Evolutionary conservation across 2,888 invertebrate genomes (phyloP).

Genomic region (Cephus rjabovi): DNA sequence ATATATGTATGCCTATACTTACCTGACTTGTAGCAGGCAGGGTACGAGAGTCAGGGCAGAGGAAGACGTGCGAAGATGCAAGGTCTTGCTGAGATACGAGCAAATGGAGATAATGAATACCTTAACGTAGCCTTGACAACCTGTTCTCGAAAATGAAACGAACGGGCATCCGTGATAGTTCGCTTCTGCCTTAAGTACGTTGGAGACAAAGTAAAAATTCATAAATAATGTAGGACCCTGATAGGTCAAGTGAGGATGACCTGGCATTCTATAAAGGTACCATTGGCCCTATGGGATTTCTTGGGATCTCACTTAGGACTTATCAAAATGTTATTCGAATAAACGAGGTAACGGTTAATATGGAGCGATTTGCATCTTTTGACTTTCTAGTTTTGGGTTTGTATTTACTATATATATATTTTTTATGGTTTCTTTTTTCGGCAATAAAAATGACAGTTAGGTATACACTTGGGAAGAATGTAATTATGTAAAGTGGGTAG

Average conservation of each 20-base stretch:
- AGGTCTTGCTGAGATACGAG: background rate
- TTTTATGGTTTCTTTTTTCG: background rate
- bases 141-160: background rate
- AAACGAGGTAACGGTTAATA: background rate
- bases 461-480: background rate
- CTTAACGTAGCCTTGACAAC: constrained; percentile 1
- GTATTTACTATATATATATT: background rate
- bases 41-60: background rate
- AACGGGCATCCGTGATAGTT: background rate
- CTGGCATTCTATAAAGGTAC: background rate
- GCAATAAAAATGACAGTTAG: background rate
- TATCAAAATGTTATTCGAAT: background rate
- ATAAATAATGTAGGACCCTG: background rate
- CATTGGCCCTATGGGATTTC: background rate
- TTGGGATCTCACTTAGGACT: background rate
- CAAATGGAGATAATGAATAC: background rate
- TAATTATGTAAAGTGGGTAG: background rate
- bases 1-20: background rate
- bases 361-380: background rate
- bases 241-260: background rate
- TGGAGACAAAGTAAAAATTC: background rate
- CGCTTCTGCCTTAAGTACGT: background rate
- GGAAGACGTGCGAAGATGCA: background rate
- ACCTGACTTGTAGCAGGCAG: background rate
- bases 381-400: background rate